phyloP scores from a whole-genome alignment of 2,113 vertebrate genomes.

The Reinhardtius hippoglossoides region DNA sequence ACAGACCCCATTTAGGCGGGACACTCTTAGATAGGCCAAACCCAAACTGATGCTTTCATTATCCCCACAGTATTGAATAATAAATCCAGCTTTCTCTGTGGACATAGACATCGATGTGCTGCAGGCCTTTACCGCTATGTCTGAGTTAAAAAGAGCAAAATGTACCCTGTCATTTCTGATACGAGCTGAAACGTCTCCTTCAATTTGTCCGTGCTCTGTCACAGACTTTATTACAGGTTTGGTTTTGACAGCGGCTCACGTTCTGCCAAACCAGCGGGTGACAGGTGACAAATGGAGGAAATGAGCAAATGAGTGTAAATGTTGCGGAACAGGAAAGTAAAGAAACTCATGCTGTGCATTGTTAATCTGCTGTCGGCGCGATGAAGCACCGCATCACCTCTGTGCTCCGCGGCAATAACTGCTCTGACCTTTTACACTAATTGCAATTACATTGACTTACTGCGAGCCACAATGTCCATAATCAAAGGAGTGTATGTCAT shows the following conservation, averaged over 20 bases:
- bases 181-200: slow-evolving; percentile 14
- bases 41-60: slow-evolving; percentile 47
- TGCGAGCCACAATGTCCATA: slow-evolving; percentile 56
- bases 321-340: slow-evolving; percentile 11
- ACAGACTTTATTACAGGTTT: slow-evolving; percentile 27
- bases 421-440: slow-evolving; percentile 71
- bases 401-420: slow-evolving; percentile 46
- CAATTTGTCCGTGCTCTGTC: slow-evolving; percentile 9
- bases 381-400: slow-evolving; percentile 50
- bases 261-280: slow-evolving; percentile 58
- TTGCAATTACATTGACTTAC: slow-evolving; percentile 73
- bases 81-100: slow-evolving; percentile 29
- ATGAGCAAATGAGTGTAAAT: slow-evolving; percentile 29
- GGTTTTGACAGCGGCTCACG: slow-evolving; percentile 38
- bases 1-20: slow-evolving; percentile 10
- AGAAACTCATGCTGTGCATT: slow-evolving; percentile 35
- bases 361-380: slow-evolving; percentile 54
- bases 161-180: not conserved
- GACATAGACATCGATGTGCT: slow-evolving; percentile 1
- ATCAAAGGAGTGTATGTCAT: slow-evolving; percentile 58
- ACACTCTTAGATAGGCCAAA: slow-evolving; percentile 23
- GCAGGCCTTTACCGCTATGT: slow-evolving; percentile 1
- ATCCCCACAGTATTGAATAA: slow-evolving; percentile 15
- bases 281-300: slow-evolving; percentile 33
- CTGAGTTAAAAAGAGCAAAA: not conserved